A percentile compares a stretch with the other conserved stretches of the same genome.
These are phyloP conservation scores for Oithona nana DNA, from an alignment of 2,888 invertebrate species.

Conservation along the genomic window DNA sequence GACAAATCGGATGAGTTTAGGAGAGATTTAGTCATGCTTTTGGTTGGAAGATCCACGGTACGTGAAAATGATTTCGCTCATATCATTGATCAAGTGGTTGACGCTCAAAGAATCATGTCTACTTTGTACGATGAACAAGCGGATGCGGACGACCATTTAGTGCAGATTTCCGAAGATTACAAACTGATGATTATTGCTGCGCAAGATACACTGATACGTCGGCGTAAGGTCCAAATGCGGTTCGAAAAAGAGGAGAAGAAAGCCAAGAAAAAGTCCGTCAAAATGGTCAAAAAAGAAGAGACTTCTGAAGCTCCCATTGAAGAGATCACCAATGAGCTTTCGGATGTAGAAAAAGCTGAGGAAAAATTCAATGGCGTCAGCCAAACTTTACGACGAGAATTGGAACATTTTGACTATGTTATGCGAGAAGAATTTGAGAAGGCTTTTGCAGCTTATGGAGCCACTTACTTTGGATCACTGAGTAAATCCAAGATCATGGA, in stretches of 20 bases:
- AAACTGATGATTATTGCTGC: not conserved
- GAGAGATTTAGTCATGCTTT: not conserved
- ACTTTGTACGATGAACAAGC: not conserved
- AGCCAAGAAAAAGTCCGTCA: not conserved
- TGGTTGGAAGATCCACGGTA: not conserved
- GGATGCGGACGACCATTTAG: not conserved
- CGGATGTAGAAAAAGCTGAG: conserved; percentile 2
- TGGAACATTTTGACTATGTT: conserved; percentile 12
- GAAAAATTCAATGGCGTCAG: not conserved
- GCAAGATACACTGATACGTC: not conserved
- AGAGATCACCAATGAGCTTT: not conserved
- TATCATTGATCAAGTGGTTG: not conserved
- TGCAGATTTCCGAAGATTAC: conserved; percentile 4
- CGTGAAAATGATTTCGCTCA: not conserved
- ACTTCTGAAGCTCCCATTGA: not conserved
- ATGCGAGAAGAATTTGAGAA: conserved; percentile 15
- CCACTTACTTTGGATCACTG: not conserved
- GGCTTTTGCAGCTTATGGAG: not conserved
- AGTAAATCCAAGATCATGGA: not conserved
- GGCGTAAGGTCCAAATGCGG: not conserved
- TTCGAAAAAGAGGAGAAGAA: not conserved
- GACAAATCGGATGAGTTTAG: not conserved
- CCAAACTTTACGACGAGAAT: conserved; percentile 1
- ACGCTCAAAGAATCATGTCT: not conserved
- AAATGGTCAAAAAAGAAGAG: not conserved